Evolutionary conservation across 2,797 vertebrate species (phyloP).

Genomic region (Urophycis tenuis): DNA sequence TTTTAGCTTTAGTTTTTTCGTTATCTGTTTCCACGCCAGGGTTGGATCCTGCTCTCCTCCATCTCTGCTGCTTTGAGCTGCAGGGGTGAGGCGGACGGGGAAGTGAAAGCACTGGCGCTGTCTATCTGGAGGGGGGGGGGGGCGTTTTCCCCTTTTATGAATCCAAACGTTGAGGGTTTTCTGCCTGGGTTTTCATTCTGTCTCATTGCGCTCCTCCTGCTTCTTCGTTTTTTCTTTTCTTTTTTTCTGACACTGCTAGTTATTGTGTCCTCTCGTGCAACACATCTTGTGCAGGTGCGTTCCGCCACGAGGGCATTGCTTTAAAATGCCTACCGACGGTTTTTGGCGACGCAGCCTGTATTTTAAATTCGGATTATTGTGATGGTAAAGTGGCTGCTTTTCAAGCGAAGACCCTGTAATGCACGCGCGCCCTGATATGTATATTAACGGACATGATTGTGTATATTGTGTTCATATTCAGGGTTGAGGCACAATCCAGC

Average conservation of each 20-base stretch:
- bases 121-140: neutral
- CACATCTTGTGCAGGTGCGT: neutral
- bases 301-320: no score
- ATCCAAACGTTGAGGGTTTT: neutral
- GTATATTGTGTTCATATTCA: neutral
- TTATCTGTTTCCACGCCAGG: conserved; percentile 46
- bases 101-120: conserved; percentile 34
- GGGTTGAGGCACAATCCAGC: neutral
- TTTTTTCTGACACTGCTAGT: neutral
- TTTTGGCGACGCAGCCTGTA: neutral
- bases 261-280: no score
- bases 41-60: conserved; percentile 27
- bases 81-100: conserved; percentile 42
- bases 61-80: conserved; percentile 48
- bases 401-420: neutral
- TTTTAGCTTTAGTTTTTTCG: conserved; percentile 15
- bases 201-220: neutral
- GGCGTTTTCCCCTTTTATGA: neutral
- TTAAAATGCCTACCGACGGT: neutral
- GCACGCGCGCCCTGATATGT: neutral
- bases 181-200: neutral
- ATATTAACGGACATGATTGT: neutral
- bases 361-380: neutral
- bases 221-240: neutral
- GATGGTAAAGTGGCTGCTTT: neutral